phyloP scores from a whole-genome alignment of 2,113 vertebrate genomes.

The Columba janthina region DNA sequence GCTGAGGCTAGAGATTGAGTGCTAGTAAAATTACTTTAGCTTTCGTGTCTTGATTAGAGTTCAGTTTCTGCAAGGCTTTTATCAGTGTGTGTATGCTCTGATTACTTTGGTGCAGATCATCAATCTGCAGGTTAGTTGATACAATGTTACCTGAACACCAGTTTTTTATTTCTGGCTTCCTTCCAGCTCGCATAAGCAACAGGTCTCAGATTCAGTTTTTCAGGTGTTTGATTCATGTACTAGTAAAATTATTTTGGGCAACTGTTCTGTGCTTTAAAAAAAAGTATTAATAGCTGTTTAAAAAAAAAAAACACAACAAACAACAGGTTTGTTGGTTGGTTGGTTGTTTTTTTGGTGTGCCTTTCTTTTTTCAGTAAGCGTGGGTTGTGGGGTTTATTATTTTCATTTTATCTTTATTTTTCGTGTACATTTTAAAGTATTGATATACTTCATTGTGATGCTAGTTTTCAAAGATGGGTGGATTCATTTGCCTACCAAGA shows the following conservation, averaged over 20 bases:
- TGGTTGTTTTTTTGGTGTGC: no score
- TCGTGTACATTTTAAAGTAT: not conserved
- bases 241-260: not conserved
- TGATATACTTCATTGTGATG: not conserved
- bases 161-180: not conserved
- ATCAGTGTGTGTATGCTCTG: not conserved
- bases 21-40: not conserved
- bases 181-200: not conserved
- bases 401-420: not conserved
- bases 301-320: not conserved
- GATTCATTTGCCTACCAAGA: not conserved
- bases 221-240: not conserved
- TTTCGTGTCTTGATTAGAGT: not conserved
- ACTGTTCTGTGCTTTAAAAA: not conserved
- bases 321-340: rapidly evolving
- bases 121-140: not conserved
- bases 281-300: not conserved
- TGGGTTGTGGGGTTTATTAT: not conserved
- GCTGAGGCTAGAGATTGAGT: not conserved
- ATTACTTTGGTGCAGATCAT: not conserved
- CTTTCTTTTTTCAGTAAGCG: not conserved
- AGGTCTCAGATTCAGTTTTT: not conserved
- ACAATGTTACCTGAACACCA: not conserved
- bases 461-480: not conserved
- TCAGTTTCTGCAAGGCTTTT: not conserved